These are phyloP conservation scores for Sarcophaga rosellei DNA, from an alignment of 2,888 invertebrate genomes.

Conservation along the genomic window DNA sequence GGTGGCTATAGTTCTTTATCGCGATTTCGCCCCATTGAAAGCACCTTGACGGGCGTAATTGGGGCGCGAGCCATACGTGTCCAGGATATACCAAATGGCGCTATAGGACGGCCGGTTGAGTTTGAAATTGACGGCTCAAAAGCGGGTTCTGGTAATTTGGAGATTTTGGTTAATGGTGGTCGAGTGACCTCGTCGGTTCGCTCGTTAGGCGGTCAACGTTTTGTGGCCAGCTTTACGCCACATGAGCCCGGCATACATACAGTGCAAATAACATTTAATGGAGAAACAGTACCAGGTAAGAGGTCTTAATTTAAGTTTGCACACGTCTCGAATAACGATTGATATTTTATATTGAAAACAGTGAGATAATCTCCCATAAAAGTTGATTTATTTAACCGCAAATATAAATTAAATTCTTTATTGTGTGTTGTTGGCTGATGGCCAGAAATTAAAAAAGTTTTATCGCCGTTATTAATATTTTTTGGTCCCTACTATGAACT, in stretches of 20 bases:
- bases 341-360: no score
- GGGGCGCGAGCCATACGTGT: constrained; percentile 94
- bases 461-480: no score
- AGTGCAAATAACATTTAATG: constrained; percentile 97
- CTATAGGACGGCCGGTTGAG: constrained; percentile 94
- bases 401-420: no score
- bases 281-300: constrained; percentile 94
- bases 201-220: constrained; percentile 93
- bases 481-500: no score
- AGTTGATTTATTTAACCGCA: no score
- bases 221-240: constrained; percentile 96
- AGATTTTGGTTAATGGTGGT: constrained; percentile 96
- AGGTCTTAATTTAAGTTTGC: not conserved
- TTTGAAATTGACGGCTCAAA: constrained; percentile 98
- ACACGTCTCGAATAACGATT: no score
- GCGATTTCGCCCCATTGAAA: constrained; percentile 82
- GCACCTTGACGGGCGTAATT: constrained; percentile 82
- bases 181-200: constrained; percentile 96
- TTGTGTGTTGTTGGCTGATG: no score
- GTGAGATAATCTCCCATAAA: no score
- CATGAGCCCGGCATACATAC: constrained; percentile 92
- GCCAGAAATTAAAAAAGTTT: no score
- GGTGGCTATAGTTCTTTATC: constrained; percentile 78
- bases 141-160: constrained; percentile 98
- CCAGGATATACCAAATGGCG: constrained; percentile 92